A percentile compares a stretch with the other conserved stretches of the same genome.
phyloP scores from a whole-genome alignment of 92 coral and sea anemone species.

The Muricea muricata region DNA sequence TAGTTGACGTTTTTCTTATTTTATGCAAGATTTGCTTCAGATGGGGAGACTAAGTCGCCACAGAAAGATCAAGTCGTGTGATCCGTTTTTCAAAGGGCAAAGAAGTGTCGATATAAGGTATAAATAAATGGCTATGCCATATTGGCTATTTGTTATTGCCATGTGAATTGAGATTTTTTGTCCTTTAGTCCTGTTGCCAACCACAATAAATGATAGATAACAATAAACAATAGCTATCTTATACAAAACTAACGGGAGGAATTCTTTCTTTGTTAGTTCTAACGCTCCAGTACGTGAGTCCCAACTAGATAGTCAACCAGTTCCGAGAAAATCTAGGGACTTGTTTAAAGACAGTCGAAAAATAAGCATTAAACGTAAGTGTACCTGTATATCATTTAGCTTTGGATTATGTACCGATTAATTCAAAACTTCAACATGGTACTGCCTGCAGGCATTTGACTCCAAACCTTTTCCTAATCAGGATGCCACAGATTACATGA shows the following conservation, averaged over 20 bases:
- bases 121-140: not conserved
- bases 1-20: not conserved
- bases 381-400: slow-evolving; percentile 31
- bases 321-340: not conserved
- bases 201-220: too few species aligned
- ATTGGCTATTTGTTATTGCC: not conserved
- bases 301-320: slow-evolving; percentile 24
- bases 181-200: too few species aligned
- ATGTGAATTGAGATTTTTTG: not conserved
- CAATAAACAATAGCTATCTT: too few species aligned
- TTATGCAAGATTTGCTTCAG: not conserved
- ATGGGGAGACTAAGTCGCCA: slow-evolving; percentile 96
- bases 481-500: too few species aligned
- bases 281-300: slow-evolving; percentile 25
- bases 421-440: too few species aligned
- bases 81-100: slow-evolving; percentile 93
- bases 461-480: too few species aligned
- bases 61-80: slow-evolving; percentile 86
- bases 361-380: slow-evolving; percentile 18
- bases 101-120: slow-evolving; percentile 46
- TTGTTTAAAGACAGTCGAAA: not conserved
- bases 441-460: too few species aligned
- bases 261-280: not conserved
- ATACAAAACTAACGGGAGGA: too few species aligned
- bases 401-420: too few species aligned